Percentiles rank a stretch among this genome's conserved stretches.
These are phyloP conservation scores for Tenthredo scrophulariae DNA, from an alignment of 2,888 invertebrate species.

Conservation along the genomic window DNA sequence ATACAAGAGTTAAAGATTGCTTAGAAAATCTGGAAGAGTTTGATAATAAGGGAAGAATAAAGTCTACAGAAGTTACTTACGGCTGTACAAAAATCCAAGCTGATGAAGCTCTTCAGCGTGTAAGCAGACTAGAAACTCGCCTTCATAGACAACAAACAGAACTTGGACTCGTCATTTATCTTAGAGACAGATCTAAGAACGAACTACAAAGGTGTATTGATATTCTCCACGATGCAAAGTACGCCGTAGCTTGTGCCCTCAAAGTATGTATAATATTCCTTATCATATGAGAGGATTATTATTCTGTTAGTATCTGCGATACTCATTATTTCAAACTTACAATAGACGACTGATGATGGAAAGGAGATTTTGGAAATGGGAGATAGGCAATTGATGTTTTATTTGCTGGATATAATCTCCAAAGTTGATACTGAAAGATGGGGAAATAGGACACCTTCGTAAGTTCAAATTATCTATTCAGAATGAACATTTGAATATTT, in stretches of 20 bases:
- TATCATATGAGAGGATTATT: constrained; percentile 21
- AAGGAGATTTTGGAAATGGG: constrained; percentile 61
- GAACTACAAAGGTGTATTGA: constrained; percentile 61
- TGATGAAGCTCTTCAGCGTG: constrained; percentile 21
- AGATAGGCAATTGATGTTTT: constrained; percentile 59
- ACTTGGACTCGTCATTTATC: constrained; percentile 56
- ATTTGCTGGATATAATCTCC: constrained; percentile 59
- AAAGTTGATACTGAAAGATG: constrained; percentile 53
- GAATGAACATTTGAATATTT: constrained; percentile 43
- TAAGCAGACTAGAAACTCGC: constrained; percentile 61
- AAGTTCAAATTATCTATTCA: constrained; percentile 47
- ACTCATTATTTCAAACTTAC: constrained; percentile 25
- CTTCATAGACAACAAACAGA: constrained; percentile 64
- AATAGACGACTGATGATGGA: constrained; percentile 32
- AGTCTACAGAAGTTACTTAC: not conserved
- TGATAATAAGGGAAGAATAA: constrained; percentile 55
- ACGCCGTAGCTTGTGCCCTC: constrained; percentile 63
- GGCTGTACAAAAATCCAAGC: constrained; percentile 1
- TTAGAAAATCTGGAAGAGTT: constrained; percentile 53
- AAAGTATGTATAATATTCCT: constrained; percentile 59
- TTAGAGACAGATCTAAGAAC: constrained; percentile 56
- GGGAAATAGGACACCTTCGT: constrained; percentile 56
- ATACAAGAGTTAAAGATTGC: constrained; percentile 50
- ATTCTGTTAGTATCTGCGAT: not conserved
- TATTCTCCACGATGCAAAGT: constrained; percentile 65